Percentiles rank a stretch among this genome's conserved stretches.
These are phyloP conservation scores for Argopecten irradians DNA, from an alignment of 1,140 invertebrate species.

Conservation along the genomic window DNA sequence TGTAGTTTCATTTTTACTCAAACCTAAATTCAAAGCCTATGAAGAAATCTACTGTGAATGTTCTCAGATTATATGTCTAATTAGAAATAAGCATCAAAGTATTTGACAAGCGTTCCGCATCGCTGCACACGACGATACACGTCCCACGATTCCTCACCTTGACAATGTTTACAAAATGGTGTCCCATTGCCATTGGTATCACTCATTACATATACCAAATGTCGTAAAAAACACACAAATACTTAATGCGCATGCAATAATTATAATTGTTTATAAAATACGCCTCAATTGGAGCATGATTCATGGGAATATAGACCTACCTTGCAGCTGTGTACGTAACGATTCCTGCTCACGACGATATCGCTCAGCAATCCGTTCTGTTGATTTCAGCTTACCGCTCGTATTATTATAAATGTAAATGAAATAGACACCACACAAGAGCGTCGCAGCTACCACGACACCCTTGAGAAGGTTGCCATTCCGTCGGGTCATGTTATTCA, in stretches of 20 bases:
- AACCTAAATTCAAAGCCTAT: no score
- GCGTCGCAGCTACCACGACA: slow-evolving; percentile 12
- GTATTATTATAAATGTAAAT: slow-evolving; percentile 36
- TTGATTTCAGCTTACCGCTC: slow-evolving; percentile 35
- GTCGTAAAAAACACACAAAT: background rate
- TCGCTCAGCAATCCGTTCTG: slow-evolving; percentile 38
- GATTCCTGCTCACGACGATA: slow-evolving; percentile 38
- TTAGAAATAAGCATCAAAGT: background rate
- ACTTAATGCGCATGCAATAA: background rate
- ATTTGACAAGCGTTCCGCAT: background rate
- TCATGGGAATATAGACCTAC: background rate
- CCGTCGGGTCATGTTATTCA: slow-evolving; percentile 35
- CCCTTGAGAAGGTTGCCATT: slow-evolving; percentile 34
- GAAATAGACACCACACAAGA: slow-evolving; percentile 29
- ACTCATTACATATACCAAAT: background rate
- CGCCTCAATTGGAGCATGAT: background rate
- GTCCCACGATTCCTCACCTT: slow-evolving; percentile 2
- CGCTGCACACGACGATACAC: background rate
- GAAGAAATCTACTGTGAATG: no score
- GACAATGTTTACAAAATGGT: slow-evolving; percentile 5
- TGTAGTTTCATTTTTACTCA: no score
- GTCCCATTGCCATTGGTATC: background rate
- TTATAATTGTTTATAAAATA: background rate
- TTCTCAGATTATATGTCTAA: no score
- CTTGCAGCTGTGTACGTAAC: slow-evolving; percentile 26